These are phyloP conservation scores for Carcinoscorpius rotundicauda DNA, from an alignment of 1,140 invertebrate genomes.

Conservation along the genomic window DNA sequence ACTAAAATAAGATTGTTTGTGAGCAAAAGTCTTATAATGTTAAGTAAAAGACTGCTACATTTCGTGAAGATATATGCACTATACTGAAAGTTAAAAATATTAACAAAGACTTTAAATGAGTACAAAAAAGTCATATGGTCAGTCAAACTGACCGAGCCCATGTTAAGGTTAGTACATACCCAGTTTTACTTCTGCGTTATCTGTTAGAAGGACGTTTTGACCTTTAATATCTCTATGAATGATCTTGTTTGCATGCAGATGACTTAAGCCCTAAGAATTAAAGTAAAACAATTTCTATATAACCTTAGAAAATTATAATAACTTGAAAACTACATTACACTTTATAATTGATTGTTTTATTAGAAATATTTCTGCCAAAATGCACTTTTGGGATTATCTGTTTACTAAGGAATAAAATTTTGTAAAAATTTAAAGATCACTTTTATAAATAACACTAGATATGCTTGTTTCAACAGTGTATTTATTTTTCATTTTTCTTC, in stretches of 20 bases:
- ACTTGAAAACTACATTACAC: too few species aligned
- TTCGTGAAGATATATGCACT: too few species aligned
- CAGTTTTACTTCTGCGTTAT: constrained; percentile 97
- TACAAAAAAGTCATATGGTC: background rate
- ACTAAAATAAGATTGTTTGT: too few species aligned
- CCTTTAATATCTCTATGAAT: constrained; percentile 99
- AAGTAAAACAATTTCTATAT: background rate
- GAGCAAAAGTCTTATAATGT: too few species aligned
- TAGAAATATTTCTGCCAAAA: background rate
- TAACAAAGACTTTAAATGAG: too few species aligned
- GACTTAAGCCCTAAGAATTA: constrained; percentile 58
- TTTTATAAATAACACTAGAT: background rate
- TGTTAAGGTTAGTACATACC: constrained; percentile 40
- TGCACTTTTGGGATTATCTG: background rate
- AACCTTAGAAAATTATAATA: background rate
- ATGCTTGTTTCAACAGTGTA: too few species aligned
- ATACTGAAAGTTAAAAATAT: too few species aligned
- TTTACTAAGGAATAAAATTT: background rate
- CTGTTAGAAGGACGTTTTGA: constrained; percentile 95
- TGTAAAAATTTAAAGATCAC: background rate
- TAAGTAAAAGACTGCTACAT: too few species aligned
- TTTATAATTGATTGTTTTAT: too few species aligned
- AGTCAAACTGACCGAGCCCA: background rate
- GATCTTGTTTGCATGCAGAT: constrained; percentile 95
- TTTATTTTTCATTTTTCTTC: background rate